A percentile compares a stretch with the other conserved stretches of the same genome.
Conservation (phyloP, 2,113 vertebrate genomes). For the Leucosticte australis region DNA sequence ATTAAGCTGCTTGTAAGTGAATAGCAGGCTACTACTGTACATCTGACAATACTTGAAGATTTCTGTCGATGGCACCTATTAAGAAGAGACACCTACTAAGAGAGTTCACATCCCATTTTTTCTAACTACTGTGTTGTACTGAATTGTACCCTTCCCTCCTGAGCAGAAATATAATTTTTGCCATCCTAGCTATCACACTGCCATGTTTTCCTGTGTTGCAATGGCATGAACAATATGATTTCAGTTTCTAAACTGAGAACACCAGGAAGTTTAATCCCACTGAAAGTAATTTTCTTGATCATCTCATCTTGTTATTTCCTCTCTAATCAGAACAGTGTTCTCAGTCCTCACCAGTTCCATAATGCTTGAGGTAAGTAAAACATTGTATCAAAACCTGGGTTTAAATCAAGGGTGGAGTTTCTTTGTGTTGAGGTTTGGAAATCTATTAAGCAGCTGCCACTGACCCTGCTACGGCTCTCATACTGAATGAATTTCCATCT, state of each 20-base stretch:
- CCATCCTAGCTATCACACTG: neutral
- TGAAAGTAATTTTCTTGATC: slow-evolving; percentile 26
- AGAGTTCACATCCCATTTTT: slow-evolving; percentile 51
- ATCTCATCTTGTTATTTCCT: neutral
- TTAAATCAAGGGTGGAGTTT: neutral
- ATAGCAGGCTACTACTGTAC: slow-evolving; percentile 50
- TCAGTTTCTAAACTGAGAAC: neutral
- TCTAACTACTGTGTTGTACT: slow-evolving; percentile 59
- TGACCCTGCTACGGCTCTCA: neutral
- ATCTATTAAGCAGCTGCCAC: neutral
- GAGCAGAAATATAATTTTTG: slow-evolving; percentile 45
- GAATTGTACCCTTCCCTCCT: slow-evolving; percentile 43
- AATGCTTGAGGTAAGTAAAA: neutral
- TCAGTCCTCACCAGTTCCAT: neutral
- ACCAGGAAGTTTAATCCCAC: neutral
- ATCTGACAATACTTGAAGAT: slow-evolving; percentile 48
- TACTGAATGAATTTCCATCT: neutral
- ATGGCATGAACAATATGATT: slow-evolving; percentile 24
- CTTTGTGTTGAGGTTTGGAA: neutral
- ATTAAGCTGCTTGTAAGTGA: slow-evolving; percentile 58
- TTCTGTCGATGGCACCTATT: slow-evolving; percentile 39
- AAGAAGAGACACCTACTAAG: slow-evolving; percentile 25
- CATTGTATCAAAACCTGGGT: neutral
- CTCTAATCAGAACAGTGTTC: neutral
- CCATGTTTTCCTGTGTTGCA: slow-evolving; percentile 22